phyloP scores from a whole-genome alignment of 2,888 invertebrate species.

The Phortica okadai region DNA sequence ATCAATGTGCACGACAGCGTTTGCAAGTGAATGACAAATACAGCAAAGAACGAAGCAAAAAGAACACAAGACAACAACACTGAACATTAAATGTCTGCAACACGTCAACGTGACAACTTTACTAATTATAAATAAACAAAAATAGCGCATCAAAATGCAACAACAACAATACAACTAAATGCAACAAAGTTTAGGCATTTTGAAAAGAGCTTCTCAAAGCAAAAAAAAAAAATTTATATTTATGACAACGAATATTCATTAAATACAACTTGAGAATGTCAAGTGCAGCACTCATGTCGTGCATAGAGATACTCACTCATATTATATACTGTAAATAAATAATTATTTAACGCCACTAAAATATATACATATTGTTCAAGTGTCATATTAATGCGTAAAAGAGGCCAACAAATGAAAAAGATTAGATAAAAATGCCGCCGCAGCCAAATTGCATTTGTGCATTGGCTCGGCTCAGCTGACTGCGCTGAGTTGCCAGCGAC shows the following conservation, averaged over 20 bases:
- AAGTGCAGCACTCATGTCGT: slow-evolving; percentile 43
- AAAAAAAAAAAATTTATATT: slow-evolving; percentile 42
- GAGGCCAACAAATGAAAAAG: neutral
- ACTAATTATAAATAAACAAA: slow-evolving; percentile 59
- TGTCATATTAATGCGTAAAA: neutral
- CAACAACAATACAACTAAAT: slow-evolving; percentile 31
- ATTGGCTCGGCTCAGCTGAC: neutral
- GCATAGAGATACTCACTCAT: neutral
- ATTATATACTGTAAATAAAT: neutral
- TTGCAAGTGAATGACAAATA: slow-evolving; percentile 49
- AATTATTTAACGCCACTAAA: neutral
- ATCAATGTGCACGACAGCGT: neutral
- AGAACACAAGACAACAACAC: slow-evolving; percentile 41
- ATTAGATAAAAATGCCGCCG: neutral
- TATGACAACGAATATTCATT: slow-evolving; percentile 44
- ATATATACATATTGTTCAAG: neutral
- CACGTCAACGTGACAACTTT: slow-evolving; percentile 60
- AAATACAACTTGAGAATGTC: slow-evolving; percentile 42
- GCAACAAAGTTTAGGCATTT: neutral
- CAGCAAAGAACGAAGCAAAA: slow-evolving; percentile 46
- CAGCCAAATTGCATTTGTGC: neutral
- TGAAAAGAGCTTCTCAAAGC: slow-evolving; percentile 23
- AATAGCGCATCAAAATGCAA: slow-evolving; percentile 10
- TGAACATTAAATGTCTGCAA: slow-evolving; percentile 15
- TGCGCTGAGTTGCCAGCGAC: no score